phyloP scores from a whole-genome alignment of 2,113 vertebrate species.

The Hyperoodon ampullatus region DNA sequence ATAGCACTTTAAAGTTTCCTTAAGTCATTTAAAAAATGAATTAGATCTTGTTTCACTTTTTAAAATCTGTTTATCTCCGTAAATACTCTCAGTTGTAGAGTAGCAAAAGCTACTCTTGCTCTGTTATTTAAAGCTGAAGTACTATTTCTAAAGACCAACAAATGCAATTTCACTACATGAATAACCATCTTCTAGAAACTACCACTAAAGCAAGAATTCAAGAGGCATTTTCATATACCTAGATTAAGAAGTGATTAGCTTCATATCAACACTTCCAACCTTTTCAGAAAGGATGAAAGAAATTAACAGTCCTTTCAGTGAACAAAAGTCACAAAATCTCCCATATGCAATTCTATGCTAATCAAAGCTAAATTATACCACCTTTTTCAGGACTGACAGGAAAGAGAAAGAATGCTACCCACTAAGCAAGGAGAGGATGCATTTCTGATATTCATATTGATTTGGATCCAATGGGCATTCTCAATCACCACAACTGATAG shows the following conservation, averaged over 20 bases:
- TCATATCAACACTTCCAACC: not conserved
- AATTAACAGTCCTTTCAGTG: not conserved
- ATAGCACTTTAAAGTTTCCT: not conserved
- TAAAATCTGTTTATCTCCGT: slow-evolving; percentile 21
- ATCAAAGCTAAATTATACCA: not conserved
- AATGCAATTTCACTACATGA: not conserved
- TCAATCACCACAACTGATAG: not conserved
- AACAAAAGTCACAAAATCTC: not conserved
- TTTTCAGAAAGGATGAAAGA: slow-evolving; percentile 24
- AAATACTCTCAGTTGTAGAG: not conserved
- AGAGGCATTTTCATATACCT: slow-evolving; percentile 17
- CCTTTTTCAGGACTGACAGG: not conserved
- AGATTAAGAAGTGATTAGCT: not conserved
- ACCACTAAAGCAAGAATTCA: not conserved
- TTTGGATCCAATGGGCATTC: not conserved
- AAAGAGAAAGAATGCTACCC: not conserved
- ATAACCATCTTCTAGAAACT: not conserved
- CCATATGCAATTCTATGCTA: not conserved
- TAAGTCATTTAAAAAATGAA: slow-evolving; percentile 31
- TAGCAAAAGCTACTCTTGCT: slow-evolving; percentile 9
- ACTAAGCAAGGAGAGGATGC: not conserved
- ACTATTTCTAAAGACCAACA: not conserved
- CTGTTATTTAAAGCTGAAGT: slow-evolving; percentile 34
- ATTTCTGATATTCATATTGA: not conserved
- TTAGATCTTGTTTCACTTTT: not conserved